phyloP scores from a whole-genome alignment of 2,797 vertebrate species.

The Anabacerthia variegaticeps region DNA sequence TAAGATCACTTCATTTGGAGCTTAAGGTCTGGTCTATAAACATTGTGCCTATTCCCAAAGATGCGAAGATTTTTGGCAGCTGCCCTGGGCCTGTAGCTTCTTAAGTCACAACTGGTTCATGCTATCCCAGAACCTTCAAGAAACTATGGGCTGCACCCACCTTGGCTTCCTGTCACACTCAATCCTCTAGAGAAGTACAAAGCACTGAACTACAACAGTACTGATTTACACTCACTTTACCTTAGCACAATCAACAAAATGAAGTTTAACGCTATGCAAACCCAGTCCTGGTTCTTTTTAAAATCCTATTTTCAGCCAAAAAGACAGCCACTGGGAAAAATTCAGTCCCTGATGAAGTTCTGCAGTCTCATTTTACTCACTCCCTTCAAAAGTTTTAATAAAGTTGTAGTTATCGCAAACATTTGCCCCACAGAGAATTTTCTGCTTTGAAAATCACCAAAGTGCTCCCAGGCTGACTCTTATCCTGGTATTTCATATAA shows the following conservation, averaged over 20 bases:
- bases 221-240: background rate
- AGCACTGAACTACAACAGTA: background rate
- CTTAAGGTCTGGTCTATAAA: background rate
- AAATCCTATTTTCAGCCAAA: background rate
- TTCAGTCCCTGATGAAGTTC: constrained; percentile 1
- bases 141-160: fast-evolving
- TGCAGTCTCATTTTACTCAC: constrained; percentile 1
- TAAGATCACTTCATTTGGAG: too few species aligned
- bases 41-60: background rate
- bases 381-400: constrained; percentile 39
- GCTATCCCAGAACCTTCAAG: background rate
- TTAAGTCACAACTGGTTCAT: background rate
- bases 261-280: background rate
- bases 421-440: constrained; percentile 36
- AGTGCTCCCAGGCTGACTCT: constrained; percentile 51
- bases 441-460: constrained; percentile 21
- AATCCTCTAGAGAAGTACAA: background rate
- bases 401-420: constrained; percentile 45
- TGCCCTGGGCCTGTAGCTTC: fast-evolving
- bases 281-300: background rate
- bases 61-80: background rate
- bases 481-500: constrained; percentile 36
- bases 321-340: constrained; percentile 6
- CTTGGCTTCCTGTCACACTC: background rate
- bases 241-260: background rate